Conservation (phyloP, 2,888 invertebrate genomes). For the Copidosoma aretas region DNA sequence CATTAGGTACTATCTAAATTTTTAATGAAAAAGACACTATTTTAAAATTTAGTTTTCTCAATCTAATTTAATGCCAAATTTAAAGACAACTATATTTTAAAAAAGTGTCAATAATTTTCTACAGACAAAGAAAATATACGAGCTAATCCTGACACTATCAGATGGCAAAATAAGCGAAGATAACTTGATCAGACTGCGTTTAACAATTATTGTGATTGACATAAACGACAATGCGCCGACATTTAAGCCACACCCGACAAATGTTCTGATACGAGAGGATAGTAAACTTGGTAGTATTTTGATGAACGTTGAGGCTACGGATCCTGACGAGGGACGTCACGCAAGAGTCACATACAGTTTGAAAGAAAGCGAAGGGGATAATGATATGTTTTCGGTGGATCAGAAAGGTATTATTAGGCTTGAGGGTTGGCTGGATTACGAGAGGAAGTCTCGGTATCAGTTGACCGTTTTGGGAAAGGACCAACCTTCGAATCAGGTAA, state of each 20-base stretch:
- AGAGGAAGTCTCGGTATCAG: conserved; percentile 85
- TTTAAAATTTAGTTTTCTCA: too few relatives aligned
- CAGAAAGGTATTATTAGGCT: conserved; percentile 80
- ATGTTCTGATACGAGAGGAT: conserved; percentile 81
- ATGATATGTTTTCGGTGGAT: conserved; percentile 75
- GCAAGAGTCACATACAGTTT: conserved; percentile 90
- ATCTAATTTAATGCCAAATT: neutral
- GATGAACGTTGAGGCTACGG: conserved; percentile 84
- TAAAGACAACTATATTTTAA: neutral
- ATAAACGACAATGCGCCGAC: conserved; percentile 91
- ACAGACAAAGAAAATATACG: conserved; percentile 85
- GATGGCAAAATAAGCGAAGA: conserved; percentile 87
- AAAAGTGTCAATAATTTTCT: neutral
- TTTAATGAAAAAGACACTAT: too few relatives aligned
- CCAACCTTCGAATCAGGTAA: conserved; percentile 58
- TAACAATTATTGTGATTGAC: conserved; percentile 87
- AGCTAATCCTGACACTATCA: conserved; percentile 84
- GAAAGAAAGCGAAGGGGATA: conserved; percentile 81
- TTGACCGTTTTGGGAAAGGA: conserved; percentile 82
- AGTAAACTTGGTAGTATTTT: conserved; percentile 74
- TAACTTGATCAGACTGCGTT: conserved; percentile 88
- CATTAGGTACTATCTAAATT: neutral
- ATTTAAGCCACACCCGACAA: conserved; percentile 84
- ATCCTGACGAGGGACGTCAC: conserved; percentile 89
- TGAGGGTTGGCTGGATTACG: conserved; percentile 81